Evolutionary conservation across 1,140 invertebrate genomes (phyloP).

Genomic region (Drosophila equinoxialis): DNA sequence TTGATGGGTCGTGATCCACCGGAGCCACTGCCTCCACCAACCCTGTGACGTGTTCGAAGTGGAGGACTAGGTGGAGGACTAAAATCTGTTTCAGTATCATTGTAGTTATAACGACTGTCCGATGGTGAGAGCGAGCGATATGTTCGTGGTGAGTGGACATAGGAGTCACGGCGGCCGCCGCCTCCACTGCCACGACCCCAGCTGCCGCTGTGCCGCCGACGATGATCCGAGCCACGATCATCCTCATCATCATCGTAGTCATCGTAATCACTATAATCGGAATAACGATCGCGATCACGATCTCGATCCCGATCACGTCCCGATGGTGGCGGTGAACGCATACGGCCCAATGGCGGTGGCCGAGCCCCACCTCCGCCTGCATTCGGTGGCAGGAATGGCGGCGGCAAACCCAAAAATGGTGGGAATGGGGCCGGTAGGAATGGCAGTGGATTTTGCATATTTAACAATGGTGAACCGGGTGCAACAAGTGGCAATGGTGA

Average conservation of each 20-base stretch:
- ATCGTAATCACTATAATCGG: conserved; percentile 68
- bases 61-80: conserved; percentile 76
- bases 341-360: conserved; percentile 86
- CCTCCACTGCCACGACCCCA: conserved; percentile 58
- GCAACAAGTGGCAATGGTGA: conserved; percentile 82
- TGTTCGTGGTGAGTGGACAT: conserved; percentile 69
- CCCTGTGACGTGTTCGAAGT: conserved; percentile 25
- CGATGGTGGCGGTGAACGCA: conserved; percentile 85
- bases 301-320: conserved; percentile 48
- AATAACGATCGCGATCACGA: conserved; percentile 59
- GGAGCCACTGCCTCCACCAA: conserved; percentile 6
- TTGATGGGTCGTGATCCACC: conserved; percentile 56
- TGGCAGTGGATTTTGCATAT: conserved; percentile 82
- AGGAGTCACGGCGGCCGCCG: conserved; percentile 55
- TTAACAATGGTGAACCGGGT: conserved; percentile 71
- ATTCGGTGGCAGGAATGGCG: conserved; percentile 83
- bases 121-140: conserved; percentile 79
- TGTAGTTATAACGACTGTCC: conserved; percentile 80
- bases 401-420: conserved; percentile 82
- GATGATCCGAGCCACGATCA: conserved; percentile 48
- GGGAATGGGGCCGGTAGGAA: conserved; percentile 84
- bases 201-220: conserved; percentile 61
- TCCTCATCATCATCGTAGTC: conserved; percentile 74
- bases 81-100: conserved; percentile 82
- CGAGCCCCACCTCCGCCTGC: conserved; percentile 84